These are phyloP conservation scores for Drosophila infuscata DNA, from an alignment of 2,888 invertebrate species.

Conservation along the genomic window DNA sequence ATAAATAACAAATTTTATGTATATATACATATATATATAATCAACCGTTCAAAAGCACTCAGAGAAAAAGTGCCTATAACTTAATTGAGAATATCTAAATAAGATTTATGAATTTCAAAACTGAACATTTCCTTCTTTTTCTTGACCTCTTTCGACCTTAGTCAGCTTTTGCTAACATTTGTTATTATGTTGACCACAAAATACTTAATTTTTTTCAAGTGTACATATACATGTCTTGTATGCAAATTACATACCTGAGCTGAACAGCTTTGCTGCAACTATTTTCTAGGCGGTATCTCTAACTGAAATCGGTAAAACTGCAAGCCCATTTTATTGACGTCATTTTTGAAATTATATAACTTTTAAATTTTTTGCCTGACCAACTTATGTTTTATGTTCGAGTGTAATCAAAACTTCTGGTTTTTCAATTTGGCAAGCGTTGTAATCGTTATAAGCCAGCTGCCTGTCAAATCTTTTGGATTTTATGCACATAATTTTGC, in stretches of 20 bases:
- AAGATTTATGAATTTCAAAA: background rate
- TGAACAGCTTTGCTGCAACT: slow-evolving; percentile 31
- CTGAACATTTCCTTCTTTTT: background rate
- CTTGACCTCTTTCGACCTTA: background rate
- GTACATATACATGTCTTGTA: slow-evolving; percentile 1
- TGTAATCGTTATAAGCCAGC: slow-evolving; percentile 43
- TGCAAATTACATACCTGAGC: slow-evolving; percentile 51
- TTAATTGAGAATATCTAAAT: background rate
- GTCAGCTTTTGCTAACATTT: background rate
- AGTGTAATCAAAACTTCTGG: slow-evolving; percentile 18
- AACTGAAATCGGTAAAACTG: background rate
- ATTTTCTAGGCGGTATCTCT: background rate
- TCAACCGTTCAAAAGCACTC: slow-evolving; percentile 5
- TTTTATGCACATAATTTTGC: slow-evolving; percentile 62
- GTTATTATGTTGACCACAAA: background rate
- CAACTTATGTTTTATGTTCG: slow-evolving; percentile 4
- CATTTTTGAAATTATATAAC: background rate
- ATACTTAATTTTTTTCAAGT: background rate
- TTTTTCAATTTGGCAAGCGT: slow-evolving; percentile 23
- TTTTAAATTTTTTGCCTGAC: background rate
- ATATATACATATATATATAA: slow-evolving; percentile 3
- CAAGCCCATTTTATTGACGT: slow-evolving; percentile 6
- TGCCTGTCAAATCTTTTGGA: slow-evolving; percentile 56
- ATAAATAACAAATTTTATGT: slow-evolving; percentile 28
- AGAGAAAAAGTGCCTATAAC: background rate